A percentile compares a stretch with the other conserved stretches of the same genome.
Evolutionary conservation across 2,797 vertebrate species (phyloP).

Genomic region (Smutsia gigantea): DNA sequence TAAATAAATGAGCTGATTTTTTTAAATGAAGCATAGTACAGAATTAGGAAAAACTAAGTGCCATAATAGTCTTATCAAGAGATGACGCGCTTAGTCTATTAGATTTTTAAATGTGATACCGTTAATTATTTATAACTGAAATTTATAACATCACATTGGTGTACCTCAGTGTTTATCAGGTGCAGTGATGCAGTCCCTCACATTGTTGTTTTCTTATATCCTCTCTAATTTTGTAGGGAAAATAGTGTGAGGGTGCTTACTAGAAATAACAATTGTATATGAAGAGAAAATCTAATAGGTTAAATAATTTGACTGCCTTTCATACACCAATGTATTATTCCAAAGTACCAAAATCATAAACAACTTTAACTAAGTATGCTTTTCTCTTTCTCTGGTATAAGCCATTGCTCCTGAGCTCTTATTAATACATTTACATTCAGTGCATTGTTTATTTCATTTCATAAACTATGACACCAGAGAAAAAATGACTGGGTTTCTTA

Average conservation of each 20-base stretch:
- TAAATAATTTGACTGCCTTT: not conserved
- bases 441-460: not conserved
- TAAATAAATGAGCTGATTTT: not conserved
- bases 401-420: not conserved
- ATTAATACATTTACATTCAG: not conserved
- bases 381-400: not conserved
- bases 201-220: not conserved
- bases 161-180: not conserved
- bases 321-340: not conserved
- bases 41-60: slow-evolving; percentile 10
- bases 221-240: not conserved
- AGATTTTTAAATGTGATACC: not conserved
- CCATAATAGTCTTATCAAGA: not conserved
- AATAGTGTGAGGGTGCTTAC: not conserved
- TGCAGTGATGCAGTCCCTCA: not conserved
- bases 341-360: slow-evolving; percentile 1
- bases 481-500: not conserved
- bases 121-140: not conserved
- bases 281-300: slow-evolving; percentile 8
- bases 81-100: not conserved
- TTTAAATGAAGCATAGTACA: not conserved
- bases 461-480: not conserved
- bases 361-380: not conserved
- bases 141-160: not conserved
- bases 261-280: not conserved